Evolutionary conservation across 2,113 vertebrate species (phyloP).

Genomic region (Mastomys coucha): DNA sequence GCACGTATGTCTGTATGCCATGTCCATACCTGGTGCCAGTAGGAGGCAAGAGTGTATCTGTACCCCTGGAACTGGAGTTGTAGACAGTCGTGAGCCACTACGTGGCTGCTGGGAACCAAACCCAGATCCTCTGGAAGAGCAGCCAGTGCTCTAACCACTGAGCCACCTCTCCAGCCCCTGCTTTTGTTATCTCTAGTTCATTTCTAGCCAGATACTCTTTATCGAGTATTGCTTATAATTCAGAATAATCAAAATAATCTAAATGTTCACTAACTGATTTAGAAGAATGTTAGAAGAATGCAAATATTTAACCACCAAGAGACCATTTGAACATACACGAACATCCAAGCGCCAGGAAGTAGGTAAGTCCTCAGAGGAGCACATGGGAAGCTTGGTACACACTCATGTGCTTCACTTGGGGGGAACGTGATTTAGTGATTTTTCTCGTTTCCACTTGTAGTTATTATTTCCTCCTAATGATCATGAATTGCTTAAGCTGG

Average conservation of each 20-base stretch:
- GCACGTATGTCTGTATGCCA: not conserved
- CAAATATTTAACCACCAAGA: not conserved
- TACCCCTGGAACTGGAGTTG: not conserved
- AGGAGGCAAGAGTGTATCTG: not conserved
- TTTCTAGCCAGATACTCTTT: constrained; percentile 20
- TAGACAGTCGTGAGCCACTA: not conserved
- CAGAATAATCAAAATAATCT: constrained; percentile 37
- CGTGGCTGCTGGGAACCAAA: not conserved
- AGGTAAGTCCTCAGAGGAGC: not conserved
- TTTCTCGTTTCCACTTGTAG: not conserved
- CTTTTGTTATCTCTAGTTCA: not conserved
- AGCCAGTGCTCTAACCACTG: not conserved
- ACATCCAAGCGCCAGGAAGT: not conserved
- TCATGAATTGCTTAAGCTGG: not conserved
- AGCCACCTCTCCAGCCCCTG: not conserved
- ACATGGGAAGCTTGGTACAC: not conserved
- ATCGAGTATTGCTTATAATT: not conserved
- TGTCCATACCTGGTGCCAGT: not conserved
- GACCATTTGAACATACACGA: not conserved
- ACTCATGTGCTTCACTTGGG: not conserved
- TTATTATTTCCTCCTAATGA: constrained; percentile 43
- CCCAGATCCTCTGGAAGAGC: not conserved
- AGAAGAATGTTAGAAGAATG: constrained; percentile 44
- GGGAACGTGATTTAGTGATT: not conserved
- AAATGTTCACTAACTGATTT: not conserved